Conservation (phyloP, 2,888 invertebrate genomes). For the Cheilosia impressa region DNA sequence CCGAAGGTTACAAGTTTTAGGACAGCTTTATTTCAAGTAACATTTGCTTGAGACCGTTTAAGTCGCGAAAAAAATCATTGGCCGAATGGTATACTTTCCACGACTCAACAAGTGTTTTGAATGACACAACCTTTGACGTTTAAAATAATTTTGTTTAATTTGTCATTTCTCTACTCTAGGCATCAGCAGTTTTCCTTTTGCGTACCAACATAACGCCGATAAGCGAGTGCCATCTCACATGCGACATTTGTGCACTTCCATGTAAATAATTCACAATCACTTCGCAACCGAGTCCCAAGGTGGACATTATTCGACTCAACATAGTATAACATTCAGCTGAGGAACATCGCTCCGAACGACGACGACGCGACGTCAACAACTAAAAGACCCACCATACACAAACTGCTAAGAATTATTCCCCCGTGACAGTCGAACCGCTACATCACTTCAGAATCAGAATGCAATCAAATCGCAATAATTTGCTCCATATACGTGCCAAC, state of each 20-base stretch:
- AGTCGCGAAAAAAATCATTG: too few species aligned
- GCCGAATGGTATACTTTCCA: too few species aligned
- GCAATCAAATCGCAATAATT: conserved; percentile 72
- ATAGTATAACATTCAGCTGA: conserved; percentile 6
- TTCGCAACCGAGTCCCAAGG: conserved; percentile 17
- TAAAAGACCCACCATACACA: not conserved
- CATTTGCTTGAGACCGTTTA: too few species aligned
- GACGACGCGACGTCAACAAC: conserved; percentile 1
- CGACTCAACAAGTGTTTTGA: too few species aligned
- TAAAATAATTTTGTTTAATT: too few species aligned
- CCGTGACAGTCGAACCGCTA: conserved; percentile 53
- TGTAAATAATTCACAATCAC: conserved; percentile 55
- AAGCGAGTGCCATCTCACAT: not conserved
- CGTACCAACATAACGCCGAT: not conserved
- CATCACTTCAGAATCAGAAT: conserved; percentile 46
- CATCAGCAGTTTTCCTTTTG: too few species aligned
- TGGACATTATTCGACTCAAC: conserved; percentile 9
- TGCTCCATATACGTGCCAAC: conserved; percentile 63
- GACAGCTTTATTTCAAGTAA: too few species aligned
- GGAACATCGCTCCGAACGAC: conserved; percentile 6
- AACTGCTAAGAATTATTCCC: conserved; percentile 57
- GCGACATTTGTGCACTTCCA: conserved; percentile 21
- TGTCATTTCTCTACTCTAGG: too few species aligned
- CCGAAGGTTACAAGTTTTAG: too few species aligned
- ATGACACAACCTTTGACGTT: too few species aligned